Base-by-base conservation (phyloP, 2,888 invertebrate species). In the Diabrotica balteata region DNA sequence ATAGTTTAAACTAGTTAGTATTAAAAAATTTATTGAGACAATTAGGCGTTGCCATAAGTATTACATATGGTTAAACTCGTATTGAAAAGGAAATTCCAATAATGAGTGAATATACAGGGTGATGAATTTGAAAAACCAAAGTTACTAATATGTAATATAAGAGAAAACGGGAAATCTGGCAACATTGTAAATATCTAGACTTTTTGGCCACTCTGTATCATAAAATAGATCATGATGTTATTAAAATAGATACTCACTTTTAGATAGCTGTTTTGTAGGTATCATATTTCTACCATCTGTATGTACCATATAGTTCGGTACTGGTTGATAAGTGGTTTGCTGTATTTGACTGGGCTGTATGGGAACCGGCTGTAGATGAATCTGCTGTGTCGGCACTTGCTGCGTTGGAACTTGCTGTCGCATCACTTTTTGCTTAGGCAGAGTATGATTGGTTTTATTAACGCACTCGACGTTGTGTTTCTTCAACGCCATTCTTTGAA, bases 401-500 rank as follows among this genome's bases (percentile, higher is more conserved):
- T 47, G 47, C 47, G 2, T 8, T 43, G 11, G 32, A 42, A 47
- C n/a, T 22, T 22, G 11, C 11, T 47, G 47, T 10, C 17, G 8
- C 52, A 10, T 9, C 4, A 47, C 10, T 17, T 57, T 57, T 45
- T 57, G 55, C 59, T 68, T 72, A 17, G 73, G 68, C 42, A 63
- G 59, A 42, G 72, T 64, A 63, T 69, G 66, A 59, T 66, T 55
- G 10, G 66, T 66, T 42, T 74, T 70, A 66, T 81, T 75, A 78
- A 82, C 22, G 81, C 86, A 88, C 68, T 86, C 85, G 66, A 82
- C 83, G 49, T 84, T 76, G 74, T 93, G 93, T 0, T 86, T 85
- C 0, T 87, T 86, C 80, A 87, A 86, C 72, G 88, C 88, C 66
- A 88, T 88, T 72, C 93, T 85, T 68, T 90, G 89, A 43, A 92